These are phyloP conservation scores for Pelecanoides urinatrix DNA, from an alignment of 2,113 vertebrate genomes.

Conservation along the genomic window DNA sequence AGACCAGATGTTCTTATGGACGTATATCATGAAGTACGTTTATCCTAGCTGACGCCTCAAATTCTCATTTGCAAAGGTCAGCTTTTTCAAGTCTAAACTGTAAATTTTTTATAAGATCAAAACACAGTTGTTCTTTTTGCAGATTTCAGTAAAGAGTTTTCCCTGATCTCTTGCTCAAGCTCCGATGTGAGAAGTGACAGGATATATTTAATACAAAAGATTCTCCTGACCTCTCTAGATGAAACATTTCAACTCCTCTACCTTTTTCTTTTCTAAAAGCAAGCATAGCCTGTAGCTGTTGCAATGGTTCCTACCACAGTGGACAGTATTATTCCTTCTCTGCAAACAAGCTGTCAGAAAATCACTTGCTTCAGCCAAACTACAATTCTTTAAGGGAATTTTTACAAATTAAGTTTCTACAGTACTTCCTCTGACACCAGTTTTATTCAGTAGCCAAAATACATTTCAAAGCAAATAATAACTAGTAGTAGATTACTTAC, in stretches of 20 bases:
- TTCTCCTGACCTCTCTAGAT: neutral
- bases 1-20: neutral
- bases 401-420: neutral
- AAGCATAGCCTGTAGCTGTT: neutral
- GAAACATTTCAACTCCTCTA: neutral
- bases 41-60: neutral
- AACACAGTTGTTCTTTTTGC: neutral
- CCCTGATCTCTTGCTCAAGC: neutral
- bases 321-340: neutral
- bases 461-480: neutral
- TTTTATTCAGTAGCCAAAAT: neutral
- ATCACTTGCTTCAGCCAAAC: neutral
- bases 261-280: neutral
- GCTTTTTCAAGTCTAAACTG: neutral
- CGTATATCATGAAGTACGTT: neutral
- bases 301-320: neutral
- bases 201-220: neutral
- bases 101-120: neutral
- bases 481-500: neutral
- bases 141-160: neutral
- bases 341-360: neutral
- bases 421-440: rapidly evolving
- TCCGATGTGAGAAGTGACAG: neutral
- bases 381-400: neutral
- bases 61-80: neutral